Percentiles rank a stretch among this genome's conserved stretches.
Conservation (phyloP, 2,888 invertebrate species). For the Thalpophila matura region DNA sequence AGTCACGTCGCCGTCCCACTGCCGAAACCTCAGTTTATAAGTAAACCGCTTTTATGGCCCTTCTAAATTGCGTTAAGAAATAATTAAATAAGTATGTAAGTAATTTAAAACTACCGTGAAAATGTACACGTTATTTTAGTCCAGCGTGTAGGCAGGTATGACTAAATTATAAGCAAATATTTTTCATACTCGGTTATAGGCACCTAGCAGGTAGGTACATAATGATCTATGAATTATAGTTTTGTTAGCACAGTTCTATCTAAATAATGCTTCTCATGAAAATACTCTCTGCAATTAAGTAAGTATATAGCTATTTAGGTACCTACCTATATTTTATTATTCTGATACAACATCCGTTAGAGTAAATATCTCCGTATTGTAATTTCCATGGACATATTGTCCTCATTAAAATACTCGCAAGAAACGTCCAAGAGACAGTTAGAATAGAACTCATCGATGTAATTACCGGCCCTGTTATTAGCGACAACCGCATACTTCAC, state of each 20-base stretch:
- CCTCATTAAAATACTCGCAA: slow-evolving; percentile 36
- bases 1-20: slow-evolving; percentile 75
- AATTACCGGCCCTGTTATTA: slow-evolving; percentile 58
- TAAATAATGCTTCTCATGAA: background rate
- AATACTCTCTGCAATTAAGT: background rate
- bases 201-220: no score
- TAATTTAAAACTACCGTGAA: slow-evolving; percentile 44
- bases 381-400: slow-evolving; percentile 37
- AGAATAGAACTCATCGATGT: slow-evolving; percentile 46
- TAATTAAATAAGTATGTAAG: slow-evolving; percentile 64
- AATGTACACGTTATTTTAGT: slow-evolving; percentile 34
- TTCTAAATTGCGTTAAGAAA: slow-evolving; percentile 66
- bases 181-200: slow-evolving; percentile 11
- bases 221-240: slow-evolving; percentile 1
- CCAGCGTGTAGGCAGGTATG: slow-evolving; percentile 9
- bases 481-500: slow-evolving; percentile 30
- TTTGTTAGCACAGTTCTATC: background rate
- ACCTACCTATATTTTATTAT: slow-evolving; percentile 13
- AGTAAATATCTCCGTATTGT: slow-evolving; percentile 41
- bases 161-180: slow-evolving; percentile 45
- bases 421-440: slow-evolving; percentile 52
- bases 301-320: no score
- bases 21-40: slow-evolving; percentile 67
- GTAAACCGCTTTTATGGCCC: slow-evolving; percentile 69
- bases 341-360: slow-evolving; percentile 40